These are phyloP conservation scores for Caloenas nicobarica DNA, from an alignment of 2,113 vertebrate genomes.

Conservation along the genomic window DNA sequence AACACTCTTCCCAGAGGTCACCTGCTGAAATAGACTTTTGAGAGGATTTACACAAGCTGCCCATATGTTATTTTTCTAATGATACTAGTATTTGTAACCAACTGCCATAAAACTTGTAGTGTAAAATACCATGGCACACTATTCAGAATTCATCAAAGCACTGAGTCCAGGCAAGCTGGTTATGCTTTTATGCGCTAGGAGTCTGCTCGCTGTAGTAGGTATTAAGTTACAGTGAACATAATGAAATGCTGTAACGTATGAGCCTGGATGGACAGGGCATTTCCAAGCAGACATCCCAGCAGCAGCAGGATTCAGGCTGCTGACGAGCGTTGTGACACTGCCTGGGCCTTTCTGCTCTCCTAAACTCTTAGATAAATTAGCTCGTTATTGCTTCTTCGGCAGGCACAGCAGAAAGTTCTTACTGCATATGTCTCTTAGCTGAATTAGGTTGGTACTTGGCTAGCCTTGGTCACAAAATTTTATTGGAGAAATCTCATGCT, in stretches of 20 bases:
- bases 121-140: neutral
- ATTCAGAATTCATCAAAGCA: neutral
- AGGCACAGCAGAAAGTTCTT: neutral
- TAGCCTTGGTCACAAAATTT: neutral
- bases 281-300: neutral
- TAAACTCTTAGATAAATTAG: neutral
- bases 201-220: neutral
- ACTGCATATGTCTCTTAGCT: neutral
- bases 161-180: accelerated
- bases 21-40: neutral
- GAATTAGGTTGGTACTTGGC: slow-evolving; percentile 4
- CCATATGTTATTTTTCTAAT: neutral
- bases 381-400: neutral
- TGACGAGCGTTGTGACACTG: neutral
- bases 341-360: neutral
- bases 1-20: neutral
- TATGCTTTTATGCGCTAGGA: neutral
- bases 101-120: neutral
- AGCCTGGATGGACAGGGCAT: neutral
- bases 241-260: neutral
- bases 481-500: neutral
- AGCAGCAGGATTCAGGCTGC: neutral
- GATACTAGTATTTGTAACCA: neutral
- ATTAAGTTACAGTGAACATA: slow-evolving; percentile 13
- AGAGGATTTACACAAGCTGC: neutral